These are phyloP conservation scores for Calephelis nemesis DNA, from an alignment of 1,140 invertebrate species.

Conservation along the genomic window DNA sequence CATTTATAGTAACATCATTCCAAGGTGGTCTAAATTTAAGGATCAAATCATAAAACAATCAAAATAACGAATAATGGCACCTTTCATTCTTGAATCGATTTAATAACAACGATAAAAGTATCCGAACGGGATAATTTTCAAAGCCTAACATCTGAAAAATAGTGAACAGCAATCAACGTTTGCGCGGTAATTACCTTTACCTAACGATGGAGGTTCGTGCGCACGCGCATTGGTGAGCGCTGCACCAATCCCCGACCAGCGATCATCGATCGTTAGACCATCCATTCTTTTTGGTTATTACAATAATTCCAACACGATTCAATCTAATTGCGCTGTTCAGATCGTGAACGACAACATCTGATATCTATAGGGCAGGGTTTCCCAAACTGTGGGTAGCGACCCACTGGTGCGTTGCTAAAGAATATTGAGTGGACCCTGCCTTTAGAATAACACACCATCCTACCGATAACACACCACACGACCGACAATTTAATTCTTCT, in stretches of 20 bases:
- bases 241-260: conserved; percentile 57
- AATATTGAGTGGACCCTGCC: no score
- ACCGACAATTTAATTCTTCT: no score
- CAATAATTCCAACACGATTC: conserved; percentile 75
- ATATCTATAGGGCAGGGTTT: conserved; percentile 34
- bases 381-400: no score
- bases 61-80: no score
- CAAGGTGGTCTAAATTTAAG: no score
- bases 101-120: conserved; percentile 45
- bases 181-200: conserved; percentile 69
- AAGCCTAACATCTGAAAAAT: conserved; percentile 66
- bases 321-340: conserved; percentile 70
- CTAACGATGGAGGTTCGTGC: conserved; percentile 52
- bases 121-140: conserved; percentile 42
- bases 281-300: conserved; percentile 77
- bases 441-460: no score
- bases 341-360: conserved; percentile 55
- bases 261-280: conserved; percentile 59
- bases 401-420: no score
- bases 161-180: conserved; percentile 59
- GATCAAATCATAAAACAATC: no score
- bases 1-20: no score
- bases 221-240: conserved; percentile 66
- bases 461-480: no score
- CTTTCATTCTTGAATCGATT: conserved; percentile 21